These are phyloP conservation scores for Fragum whitleyi DNA, from an alignment of 2,888 invertebrate genomes.

Conservation along the genomic window DNA sequence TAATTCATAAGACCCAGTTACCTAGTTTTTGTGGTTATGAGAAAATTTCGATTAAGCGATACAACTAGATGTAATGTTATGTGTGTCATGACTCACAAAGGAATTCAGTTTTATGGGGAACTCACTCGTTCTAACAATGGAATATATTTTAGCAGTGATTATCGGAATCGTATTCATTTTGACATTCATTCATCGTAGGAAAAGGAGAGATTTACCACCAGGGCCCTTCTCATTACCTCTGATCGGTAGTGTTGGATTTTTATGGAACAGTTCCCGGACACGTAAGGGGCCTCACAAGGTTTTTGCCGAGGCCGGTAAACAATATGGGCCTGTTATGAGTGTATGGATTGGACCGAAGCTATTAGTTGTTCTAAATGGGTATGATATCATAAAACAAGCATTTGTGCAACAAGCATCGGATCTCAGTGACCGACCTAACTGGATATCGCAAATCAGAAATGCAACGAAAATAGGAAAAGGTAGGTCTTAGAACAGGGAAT, in stretches of 20 bases:
- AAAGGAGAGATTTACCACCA: constrained; percentile 13
- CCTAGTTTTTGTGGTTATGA: no score
- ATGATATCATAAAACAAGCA: constrained; percentile 18
- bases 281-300: neutral
- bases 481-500: no score
- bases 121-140: neutral
- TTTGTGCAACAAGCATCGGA: constrained; percentile 27
- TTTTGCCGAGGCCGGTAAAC: neutral
- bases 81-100: no score
- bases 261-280: neutral
- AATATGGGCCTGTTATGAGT: constrained; percentile 15
- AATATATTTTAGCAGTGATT: neutral
- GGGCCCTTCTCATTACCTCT: constrained; percentile 19
- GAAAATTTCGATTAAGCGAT: no score
- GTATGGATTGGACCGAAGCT: constrained; percentile 32
- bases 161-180: neutral
- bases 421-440: constrained; percentile 20
- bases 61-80: no score
- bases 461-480: constrained; percentile 20
- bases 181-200: neutral
- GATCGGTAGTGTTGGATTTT: constrained; percentile 9
- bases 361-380: constrained; percentile 21
- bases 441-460: constrained; percentile 23
- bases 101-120: no score
- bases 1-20: no score